Conservation (phyloP, 2,888 invertebrate genomes). For the Thelaira solivaga region DNA sequence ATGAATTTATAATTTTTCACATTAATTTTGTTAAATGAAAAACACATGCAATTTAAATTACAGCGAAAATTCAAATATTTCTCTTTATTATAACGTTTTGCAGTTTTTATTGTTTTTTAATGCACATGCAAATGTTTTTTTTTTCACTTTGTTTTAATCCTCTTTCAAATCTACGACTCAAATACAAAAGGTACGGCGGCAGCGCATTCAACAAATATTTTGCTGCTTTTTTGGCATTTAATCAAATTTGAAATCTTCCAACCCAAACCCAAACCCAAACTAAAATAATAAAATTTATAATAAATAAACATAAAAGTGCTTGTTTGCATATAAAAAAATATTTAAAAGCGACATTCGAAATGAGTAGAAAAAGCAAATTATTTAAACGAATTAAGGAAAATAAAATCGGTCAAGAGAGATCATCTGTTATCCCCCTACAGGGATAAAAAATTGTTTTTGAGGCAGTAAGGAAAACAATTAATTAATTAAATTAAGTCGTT, state of each 20-base stretch:
- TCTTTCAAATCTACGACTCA: not conserved
- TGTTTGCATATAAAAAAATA: not conserved
- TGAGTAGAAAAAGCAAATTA: not conserved
- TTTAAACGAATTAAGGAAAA: conserved; percentile 3
- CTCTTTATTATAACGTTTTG: not conserved
- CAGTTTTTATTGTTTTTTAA: not conserved
- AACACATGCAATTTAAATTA: not conserved
- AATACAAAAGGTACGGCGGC: not conserved
- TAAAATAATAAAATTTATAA: not conserved
- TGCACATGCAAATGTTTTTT: not conserved
- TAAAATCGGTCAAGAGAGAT: conserved; percentile 8
- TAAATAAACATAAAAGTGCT: not conserved
- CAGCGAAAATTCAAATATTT: not conserved
- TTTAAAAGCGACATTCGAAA: conserved; percentile 18
- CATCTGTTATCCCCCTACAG: not conserved
- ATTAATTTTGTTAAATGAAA: not conserved
- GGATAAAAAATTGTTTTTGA: not conserved
- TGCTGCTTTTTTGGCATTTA: conserved; percentile 19
- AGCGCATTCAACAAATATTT: not conserved
- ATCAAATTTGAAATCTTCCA: conserved; percentile 28
- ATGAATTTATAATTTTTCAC: conserved; percentile 30
- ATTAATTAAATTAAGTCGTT: not conserved
- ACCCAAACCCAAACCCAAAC: conserved; percentile 17
- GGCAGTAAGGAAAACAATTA: not conserved
- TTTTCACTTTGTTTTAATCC: conserved; percentile 26